Conservation (phyloP, 2,113 vertebrate species). For the Dendropsophus ebraccatus region DNA sequence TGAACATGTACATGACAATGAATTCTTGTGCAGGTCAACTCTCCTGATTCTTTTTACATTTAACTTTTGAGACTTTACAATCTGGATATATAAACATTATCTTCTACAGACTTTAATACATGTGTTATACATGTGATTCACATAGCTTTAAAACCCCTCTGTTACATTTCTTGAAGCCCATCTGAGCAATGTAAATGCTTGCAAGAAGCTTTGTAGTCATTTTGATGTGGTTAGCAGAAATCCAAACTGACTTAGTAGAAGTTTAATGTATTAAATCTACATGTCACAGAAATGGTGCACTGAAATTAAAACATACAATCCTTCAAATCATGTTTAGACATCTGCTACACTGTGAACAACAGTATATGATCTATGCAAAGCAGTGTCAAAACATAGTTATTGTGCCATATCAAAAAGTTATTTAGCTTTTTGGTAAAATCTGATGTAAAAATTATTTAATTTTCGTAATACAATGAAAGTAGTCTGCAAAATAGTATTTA, state of each 20-base stretch:
- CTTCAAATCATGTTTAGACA: too few species aligned
- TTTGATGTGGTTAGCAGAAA: not conserved
- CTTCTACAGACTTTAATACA: not conserved
- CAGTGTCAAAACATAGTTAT: too few species aligned
- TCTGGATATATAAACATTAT: not conserved
- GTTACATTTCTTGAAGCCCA: not conserved
- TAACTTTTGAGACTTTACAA: not conserved
- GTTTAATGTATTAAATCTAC: too few species aligned
- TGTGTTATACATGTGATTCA: not conserved
- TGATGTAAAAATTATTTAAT: too few species aligned
- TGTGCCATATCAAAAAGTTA: too few species aligned
- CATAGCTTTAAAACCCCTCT: not conserved
- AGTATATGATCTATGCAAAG: too few species aligned
- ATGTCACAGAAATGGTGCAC: too few species aligned
- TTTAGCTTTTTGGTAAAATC: too few species aligned
- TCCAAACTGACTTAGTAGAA: not conserved
- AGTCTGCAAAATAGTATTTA: too few species aligned
- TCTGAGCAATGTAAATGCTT: not conserved
- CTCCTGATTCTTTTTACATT: not conserved
- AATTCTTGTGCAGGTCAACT: not conserved
- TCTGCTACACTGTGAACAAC: too few species aligned
- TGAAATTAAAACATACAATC: too few species aligned
- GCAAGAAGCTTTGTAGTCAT: not conserved
- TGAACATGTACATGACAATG: not conserved
- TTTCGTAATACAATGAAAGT: too few species aligned